phyloP scores from a whole-genome alignment of 2,797 vertebrate genomes.

The Acrossocheilus wenchowensis region DNA sequence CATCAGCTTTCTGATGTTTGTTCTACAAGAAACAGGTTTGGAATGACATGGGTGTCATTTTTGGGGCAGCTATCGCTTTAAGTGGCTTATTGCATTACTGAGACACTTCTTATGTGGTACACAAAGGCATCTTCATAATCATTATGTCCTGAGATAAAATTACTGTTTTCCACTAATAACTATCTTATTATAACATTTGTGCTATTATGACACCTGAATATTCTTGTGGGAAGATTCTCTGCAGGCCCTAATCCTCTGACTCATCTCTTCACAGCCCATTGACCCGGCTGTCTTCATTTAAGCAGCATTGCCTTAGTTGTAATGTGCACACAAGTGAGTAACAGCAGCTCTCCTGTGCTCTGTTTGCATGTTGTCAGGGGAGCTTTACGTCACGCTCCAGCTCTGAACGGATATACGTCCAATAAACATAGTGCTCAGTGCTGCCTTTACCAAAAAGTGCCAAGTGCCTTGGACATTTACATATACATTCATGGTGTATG shows the following conservation, averaged over 20 bases:
- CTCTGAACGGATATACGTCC: conserved; percentile 17
- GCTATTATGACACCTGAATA: conserved; percentile 5
- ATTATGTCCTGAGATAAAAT: not conserved
- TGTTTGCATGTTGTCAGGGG: conserved; percentile 37
- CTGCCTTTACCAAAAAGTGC: not conserved
- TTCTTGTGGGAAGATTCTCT: not conserved
- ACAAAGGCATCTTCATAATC: not conserved
- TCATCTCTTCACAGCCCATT: conserved; percentile 31
- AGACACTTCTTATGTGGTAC: not conserved
- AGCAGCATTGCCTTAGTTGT: conserved; percentile 22
- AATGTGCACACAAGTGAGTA: conserved; percentile 41
- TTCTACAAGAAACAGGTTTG: not conserved
- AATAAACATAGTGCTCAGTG: not conserved
- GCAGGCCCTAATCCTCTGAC: conserved; percentile 19
- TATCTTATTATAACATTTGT: conserved; percentile 27
- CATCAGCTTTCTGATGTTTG: not conserved
- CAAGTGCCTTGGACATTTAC: not conserved
- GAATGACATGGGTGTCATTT: not conserved
- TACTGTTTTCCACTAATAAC: not conserved
- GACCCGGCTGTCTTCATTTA: conserved; percentile 38
- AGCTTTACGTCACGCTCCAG: conserved; percentile 25
- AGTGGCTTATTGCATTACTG: not conserved
- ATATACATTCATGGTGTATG: not conserved
- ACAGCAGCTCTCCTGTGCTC: conserved; percentile 1
- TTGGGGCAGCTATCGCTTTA: not conserved